A percentile compares a stretch with the other conserved stretches of the same genome.
These are phyloP conservation scores for Dioctria rufipes DNA, from an alignment of 2,888 invertebrate species.

Conservation along the genomic window DNA sequence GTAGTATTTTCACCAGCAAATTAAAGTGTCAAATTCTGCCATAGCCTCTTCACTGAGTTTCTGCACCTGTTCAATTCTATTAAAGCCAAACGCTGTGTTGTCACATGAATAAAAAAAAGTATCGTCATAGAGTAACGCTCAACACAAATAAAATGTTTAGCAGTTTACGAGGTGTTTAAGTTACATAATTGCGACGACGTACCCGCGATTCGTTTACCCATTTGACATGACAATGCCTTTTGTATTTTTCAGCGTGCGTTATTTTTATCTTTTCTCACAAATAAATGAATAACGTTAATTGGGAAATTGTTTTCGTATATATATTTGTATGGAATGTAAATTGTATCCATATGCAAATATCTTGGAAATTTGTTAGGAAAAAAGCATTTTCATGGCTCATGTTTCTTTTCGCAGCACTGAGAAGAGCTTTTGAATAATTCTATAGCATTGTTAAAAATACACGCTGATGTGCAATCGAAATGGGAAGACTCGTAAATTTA, in stretches of 20 bases:
- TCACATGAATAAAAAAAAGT: slow-evolving; percentile 1
- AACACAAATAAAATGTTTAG: slow-evolving; percentile 1
- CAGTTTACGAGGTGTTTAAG: not conserved
- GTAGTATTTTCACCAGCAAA: no score
- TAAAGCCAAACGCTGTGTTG: not conserved
- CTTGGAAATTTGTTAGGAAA: no score
- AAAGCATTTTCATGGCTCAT: no score
- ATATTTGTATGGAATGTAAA: no score
- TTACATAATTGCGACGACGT: slow-evolving; percentile 13
- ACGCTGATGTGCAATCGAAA: no score
- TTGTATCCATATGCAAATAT: no score
- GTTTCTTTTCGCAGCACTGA: no score
- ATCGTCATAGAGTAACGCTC: not conserved
- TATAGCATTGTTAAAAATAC: no score
- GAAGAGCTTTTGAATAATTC: no score
- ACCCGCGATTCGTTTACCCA: not conserved
- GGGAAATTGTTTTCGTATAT: slow-evolving; percentile 5
- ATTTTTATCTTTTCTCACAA: slow-evolving; percentile 9
- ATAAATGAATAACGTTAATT: not conserved
- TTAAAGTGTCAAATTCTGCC: no score
- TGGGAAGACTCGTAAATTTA: no score
- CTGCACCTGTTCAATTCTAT: slow-evolving; percentile 25
- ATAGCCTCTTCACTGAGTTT: not conserved
- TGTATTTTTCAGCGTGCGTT: slow-evolving; percentile 1
- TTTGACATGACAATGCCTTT: slow-evolving; percentile 13